Percentiles rank a stretch among this genome's conserved stretches.
phyloP scores from a whole-genome alignment of 1,140 invertebrate species.

The Drosophila ironensis region DNA sequence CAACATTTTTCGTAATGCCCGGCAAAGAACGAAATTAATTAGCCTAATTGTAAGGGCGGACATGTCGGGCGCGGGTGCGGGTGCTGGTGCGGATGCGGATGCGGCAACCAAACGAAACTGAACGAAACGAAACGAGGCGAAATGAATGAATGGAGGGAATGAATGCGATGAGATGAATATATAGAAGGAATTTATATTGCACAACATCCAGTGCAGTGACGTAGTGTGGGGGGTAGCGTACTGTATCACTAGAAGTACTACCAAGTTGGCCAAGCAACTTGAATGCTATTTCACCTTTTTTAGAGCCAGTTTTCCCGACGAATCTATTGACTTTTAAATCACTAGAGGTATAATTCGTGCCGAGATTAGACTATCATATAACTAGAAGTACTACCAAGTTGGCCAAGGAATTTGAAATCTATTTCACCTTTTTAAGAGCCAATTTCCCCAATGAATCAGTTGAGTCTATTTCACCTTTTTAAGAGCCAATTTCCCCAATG shows the following conservation, averaged over 20 bases:
- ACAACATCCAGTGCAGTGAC: slow-evolving; percentile 25
- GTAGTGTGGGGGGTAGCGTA: slow-evolving; percentile 4
- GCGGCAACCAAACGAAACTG: slow-evolving; percentile 44
- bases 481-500: too few relatives aligned
- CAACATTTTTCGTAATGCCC: slow-evolving; percentile 77
- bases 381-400: too few relatives aligned
- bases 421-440: too few relatives aligned
- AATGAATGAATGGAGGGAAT: slow-evolving; percentile 57
- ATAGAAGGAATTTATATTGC: slow-evolving; percentile 75
- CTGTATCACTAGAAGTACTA: too few relatives aligned
- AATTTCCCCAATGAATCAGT: too few relatives aligned
- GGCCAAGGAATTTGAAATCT: too few relatives aligned
- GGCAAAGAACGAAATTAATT: slow-evolving; percentile 80
- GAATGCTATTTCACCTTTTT: background rate
- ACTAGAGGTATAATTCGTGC: too few relatives aligned
- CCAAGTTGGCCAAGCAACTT: too few relatives aligned
- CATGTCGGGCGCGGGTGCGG: background rate
- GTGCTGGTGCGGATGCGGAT: background rate
- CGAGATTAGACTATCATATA: too few relatives aligned
- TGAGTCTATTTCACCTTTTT: too few relatives aligned
- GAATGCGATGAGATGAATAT: slow-evolving; percentile 61
- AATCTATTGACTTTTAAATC: too few relatives aligned
- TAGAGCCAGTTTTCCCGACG: background rate
- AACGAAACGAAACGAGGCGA: slow-evolving; percentile 60
- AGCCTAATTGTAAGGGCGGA: slow-evolving; percentile 77